Conservation (phyloP, 1,140 invertebrate species). For the Venturia canescens region DNA sequence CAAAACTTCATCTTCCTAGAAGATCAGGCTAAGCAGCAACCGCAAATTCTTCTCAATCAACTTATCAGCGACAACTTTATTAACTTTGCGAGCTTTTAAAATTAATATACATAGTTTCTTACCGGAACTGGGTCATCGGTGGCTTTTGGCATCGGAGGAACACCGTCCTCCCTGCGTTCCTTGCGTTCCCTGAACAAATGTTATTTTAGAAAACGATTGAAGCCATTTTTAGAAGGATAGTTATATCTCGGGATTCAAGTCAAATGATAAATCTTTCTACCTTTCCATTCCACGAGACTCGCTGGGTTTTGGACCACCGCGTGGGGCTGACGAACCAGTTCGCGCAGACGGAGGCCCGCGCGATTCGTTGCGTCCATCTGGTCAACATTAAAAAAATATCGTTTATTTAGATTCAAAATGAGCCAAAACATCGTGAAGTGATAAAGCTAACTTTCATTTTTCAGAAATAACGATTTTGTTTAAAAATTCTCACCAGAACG, state of each 20-base stretch:
- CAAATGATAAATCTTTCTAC: conserved; percentile 51
- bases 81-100: too few relatives aligned
- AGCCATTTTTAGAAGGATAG: not conserved
- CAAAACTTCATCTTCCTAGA: too few relatives aligned
- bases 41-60: too few relatives aligned
- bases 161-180: conserved; percentile 66
- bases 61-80: too few relatives aligned
- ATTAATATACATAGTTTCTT: too few relatives aligned
- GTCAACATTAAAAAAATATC: conserved; percentile 20
- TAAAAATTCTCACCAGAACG: conserved; percentile 61
- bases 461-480: too few relatives aligned
- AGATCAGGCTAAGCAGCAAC: too few relatives aligned
- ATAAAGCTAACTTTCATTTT: not conserved
- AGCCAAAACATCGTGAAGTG: not conserved
- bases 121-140: conserved; percentile 82
- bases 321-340: conserved; percentile 27
- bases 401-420: conserved; percentile 1
- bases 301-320: conserved; percentile 49
- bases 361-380: conserved; percentile 62
- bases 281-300: conserved; percentile 59
- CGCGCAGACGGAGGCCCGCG: conserved; percentile 46
- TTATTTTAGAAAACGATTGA: not conserved
- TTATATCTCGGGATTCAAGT: not conserved
- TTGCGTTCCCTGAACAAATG: conserved; percentile 62
- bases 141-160: conserved; percentile 77